Base-by-base conservation (phyloP, 2,888 invertebrate species). In the Thecophora atra region DNA sequence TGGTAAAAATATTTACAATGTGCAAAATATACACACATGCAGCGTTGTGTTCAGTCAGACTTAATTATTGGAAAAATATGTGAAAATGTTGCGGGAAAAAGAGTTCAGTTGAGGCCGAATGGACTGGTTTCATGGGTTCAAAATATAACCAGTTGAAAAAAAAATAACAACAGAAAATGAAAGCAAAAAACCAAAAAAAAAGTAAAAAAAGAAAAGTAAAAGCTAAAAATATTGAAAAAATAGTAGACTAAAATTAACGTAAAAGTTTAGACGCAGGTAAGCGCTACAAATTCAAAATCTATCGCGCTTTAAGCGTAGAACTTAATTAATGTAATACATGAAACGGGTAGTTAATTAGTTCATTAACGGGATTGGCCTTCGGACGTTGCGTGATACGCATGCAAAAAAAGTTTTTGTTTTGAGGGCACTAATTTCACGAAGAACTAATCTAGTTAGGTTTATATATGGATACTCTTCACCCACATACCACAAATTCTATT, bases 1-100 rank as follows among this genome's bases (percentile, higher is more conserved):
- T 19, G 54, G 37, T 24, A 42, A 42, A 47, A 64, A 37, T 37
- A 37, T 44, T 44, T 37, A 44, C 21, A 17, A 64, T 44, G 44
- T 37, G 37, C 17, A 47, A 64, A 28, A 66, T 15, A 52, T 66
- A 42, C 3, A 37, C 42, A 63, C 17, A n/a, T 11, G 13, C 11
- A n/a, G 17, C 11, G 6, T 37, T 37, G 6, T 37, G 37, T 37
- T 37, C 37, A 47, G 4, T 15, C n/a, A 47, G 17, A 47, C 5
- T 47, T 47, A 47, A 47, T 47, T 47, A 47, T 47, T n/a, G 47
- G 17, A 47, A 47, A 47, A 47, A n/a, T 47, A 47, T 47, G n/a
- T 37, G 47, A 47, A 47, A 47, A 47, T n/a, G 47, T 2, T 47
- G 47, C 47, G 47, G 37, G 37, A 47, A 47, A 47, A 47, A 5